Evolutionary conservation across 2,888 invertebrate genomes (phyloP).

Genomic region (Hirtodrosophila alboralis): DNA sequence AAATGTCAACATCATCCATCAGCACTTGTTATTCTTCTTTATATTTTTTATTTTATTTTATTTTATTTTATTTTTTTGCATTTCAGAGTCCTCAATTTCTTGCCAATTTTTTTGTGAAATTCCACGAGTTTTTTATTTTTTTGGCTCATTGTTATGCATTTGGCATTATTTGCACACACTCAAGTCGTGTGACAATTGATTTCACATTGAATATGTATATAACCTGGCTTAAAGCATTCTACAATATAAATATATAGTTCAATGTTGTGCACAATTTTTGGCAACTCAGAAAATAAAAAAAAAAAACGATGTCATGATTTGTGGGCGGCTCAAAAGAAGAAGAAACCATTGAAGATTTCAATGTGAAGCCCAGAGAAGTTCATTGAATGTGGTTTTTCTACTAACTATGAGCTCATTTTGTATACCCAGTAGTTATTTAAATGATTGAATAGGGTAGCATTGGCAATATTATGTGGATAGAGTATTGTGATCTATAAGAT

Average conservation of each 20-base stretch:
- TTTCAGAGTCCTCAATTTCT: constrained; percentile 38
- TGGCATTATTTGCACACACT: constrained; percentile 40
- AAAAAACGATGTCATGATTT: constrained; percentile 47
- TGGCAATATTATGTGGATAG: too few species aligned
- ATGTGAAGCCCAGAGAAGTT: constrained; percentile 52
- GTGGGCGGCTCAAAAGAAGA: constrained; percentile 37
- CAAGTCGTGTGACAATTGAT: constrained; percentile 63
- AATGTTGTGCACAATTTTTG: constrained; percentile 61
- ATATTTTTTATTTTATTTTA: too few species aligned
- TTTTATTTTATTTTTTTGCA: too few species aligned
- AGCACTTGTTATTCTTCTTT: constrained; percentile 16
- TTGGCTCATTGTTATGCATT: constrained; percentile 58
- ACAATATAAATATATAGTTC: too few species aligned
- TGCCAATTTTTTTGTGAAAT: constrained; percentile 62
- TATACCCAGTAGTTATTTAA: background rate
- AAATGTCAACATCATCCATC: constrained; percentile 24
- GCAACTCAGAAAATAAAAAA: constrained; percentile 44
- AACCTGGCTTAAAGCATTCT: constrained; percentile 45
- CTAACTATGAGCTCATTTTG: constrained; percentile 26
- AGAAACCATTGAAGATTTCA: constrained; percentile 6
- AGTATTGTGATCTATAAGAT: too few species aligned
- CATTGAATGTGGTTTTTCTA: constrained; percentile 18
- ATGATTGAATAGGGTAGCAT: background rate
- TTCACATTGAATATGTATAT: constrained; percentile 37
- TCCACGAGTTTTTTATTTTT: constrained; percentile 41